These are phyloP conservation scores for Chamaea fasciata DNA, from an alignment of 2,113 vertebrate genomes.

Conservation along the genomic window DNA sequence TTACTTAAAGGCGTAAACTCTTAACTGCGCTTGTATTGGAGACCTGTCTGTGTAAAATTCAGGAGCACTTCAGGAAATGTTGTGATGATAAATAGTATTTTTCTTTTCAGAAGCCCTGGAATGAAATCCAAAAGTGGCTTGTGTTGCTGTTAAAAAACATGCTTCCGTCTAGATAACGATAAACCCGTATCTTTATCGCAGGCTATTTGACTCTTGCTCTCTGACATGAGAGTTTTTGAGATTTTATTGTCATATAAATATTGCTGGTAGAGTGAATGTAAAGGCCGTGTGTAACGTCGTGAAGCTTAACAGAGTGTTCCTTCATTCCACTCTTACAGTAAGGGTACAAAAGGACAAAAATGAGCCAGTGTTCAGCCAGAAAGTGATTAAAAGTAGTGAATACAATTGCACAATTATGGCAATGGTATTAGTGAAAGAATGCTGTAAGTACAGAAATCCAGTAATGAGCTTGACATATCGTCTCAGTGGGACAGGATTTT, in stretches of 20 bases:
- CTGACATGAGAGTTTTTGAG: background rate
- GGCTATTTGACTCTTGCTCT: background rate
- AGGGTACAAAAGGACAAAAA: background rate
- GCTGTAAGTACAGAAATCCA: background rate
- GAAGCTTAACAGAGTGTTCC: background rate
- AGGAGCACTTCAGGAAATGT: background rate
- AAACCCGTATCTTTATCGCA: rapidly evolving
- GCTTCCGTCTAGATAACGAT: background rate
- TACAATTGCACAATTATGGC: background rate
- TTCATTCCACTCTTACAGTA: background rate
- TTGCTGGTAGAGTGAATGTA: background rate
- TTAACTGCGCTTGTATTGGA: background rate
- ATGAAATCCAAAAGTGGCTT: background rate
- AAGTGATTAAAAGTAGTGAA: background rate
- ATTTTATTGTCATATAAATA: background rate
- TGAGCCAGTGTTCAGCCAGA: background rate
- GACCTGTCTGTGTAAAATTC: background rate
- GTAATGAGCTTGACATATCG: rapidly evolving
- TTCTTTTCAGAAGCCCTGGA: background rate
- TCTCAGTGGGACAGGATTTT: background rate
- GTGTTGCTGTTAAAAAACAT: background rate
- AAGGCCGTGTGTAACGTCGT: rapidly evolving
- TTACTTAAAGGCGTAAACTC: background rate
- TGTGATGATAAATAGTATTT: background rate
- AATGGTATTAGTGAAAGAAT: background rate